Evolutionary conservation across 2,113 vertebrate genomes (phyloP), one percentile per base, ranked within the genome.

Genomic region (Hemicordylus capensis): DNA sequence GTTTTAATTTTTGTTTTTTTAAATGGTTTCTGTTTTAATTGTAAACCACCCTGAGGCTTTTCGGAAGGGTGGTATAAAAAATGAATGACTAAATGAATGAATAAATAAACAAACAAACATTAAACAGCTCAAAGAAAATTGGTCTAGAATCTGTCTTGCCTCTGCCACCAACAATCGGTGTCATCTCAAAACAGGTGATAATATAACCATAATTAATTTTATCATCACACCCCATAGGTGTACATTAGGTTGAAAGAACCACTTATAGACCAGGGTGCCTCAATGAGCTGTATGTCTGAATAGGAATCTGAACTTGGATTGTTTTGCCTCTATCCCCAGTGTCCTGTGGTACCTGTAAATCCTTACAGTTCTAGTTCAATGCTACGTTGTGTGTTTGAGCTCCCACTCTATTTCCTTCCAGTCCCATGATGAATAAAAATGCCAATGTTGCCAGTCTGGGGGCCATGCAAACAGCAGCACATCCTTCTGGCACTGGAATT

Each of bases 351-450:
- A 22, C 20, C 46, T 81, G 22, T 34, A 8, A 3, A 44, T n/a
- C n/a, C n/a, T n/a, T n/a, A n/a, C n/a, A n/a, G n/a, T n/a, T n/a
- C n/a, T n/a, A n/a, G n/a, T n/a, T 39, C 1, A 54, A 17, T 85
- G 44, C n/a, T 39, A 51, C 51, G 44, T 4, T 58, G 39, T 72
- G 12, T 46, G 83, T 88, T 90, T 89, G 12, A 44, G 81, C 85
- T 90, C 75, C 89, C 74, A 54, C 64, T 92, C 26, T 69, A 88
- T 91, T 91, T 91, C n/a, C n/a, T 92, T 91, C 76, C 95, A 99
- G 98, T 95, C 92, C 96, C 80, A 96, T 99, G 95, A 97, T 99
- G 96, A 98, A 90, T 93, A 98, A 99, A 89, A 94, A 92, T 67
- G 6, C 95, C 66, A 93, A 83, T 34, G 96, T 98, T 92, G 95